These are phyloP conservation scores for Trichosurus vulpecula DNA, from an alignment of 2,797 vertebrate species.

Conservation along the genomic window DNA sequence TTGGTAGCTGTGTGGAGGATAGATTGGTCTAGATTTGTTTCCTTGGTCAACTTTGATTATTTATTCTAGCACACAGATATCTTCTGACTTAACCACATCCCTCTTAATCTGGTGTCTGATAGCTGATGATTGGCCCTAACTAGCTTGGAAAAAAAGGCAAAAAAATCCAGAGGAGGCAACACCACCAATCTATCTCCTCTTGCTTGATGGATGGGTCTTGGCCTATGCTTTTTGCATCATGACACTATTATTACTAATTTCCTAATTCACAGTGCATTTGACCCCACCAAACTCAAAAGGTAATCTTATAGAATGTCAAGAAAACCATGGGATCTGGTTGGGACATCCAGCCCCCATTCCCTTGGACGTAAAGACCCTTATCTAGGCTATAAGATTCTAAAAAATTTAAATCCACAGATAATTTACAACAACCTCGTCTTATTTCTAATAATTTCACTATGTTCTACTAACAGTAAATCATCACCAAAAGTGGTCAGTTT, in stretches of 20 bases:
- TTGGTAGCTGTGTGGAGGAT: neutral
- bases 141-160: neutral
- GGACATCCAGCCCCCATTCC: neutral
- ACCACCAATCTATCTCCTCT: neutral
- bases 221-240: neutral
- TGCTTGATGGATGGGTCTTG: neutral
- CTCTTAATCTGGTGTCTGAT: neutral
- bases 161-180: neutral
- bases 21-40: neutral
- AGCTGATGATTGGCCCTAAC: neutral
- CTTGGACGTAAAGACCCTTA: no score
- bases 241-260: neutral
- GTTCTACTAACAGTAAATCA: no score
- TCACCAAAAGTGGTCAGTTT: no score
- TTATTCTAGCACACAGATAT: neutral
- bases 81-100: no score
- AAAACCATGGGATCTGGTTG: neutral
- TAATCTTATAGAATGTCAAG: neutral
- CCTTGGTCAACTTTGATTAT: neutral
- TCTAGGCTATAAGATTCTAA: no score
- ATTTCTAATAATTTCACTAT: no score
- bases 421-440: no score
- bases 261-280: neutral
- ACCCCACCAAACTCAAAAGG: neutral
- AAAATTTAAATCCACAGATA: no score